Conservation (phyloP, 2,113 vertebrate species). For the Sapayoa aenigma region DNA sequence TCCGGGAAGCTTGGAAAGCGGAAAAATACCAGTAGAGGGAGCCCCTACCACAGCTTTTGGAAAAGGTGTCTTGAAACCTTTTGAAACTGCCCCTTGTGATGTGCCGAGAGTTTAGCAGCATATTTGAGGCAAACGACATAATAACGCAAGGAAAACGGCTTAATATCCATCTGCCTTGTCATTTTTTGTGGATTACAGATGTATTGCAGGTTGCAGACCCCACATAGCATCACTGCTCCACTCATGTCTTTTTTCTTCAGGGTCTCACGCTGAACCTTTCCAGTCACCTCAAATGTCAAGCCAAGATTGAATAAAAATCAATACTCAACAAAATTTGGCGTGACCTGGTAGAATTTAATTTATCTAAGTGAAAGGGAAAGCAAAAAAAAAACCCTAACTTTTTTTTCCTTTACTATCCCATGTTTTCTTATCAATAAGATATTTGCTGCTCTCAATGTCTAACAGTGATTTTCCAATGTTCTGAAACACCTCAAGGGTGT, state of each 20-base stretch:
- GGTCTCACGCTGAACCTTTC: background rate
- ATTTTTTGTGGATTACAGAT: background rate
- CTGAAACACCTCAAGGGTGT: background rate
- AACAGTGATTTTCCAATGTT: background rate
- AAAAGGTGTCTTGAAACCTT: background rate
- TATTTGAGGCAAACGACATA: background rate
- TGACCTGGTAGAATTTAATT: constrained; percentile 27
- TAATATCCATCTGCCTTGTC: background rate
- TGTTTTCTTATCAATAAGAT: background rate
- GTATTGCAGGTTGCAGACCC: background rate
- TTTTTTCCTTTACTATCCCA: background rate
- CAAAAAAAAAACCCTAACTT: background rate
- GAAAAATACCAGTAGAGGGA: constrained; percentile 50
- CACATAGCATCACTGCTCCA: background rate
- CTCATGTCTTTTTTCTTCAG: background rate
- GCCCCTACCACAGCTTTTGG: constrained; percentile 37
- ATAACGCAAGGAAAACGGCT: background rate
- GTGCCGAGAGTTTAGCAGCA: background rate
- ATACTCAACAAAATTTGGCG: constrained; percentile 18
- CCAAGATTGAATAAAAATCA: constrained; percentile 41
- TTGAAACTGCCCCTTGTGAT: background rate
- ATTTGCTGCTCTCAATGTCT: background rate
- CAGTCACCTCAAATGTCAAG: constrained; percentile 42
- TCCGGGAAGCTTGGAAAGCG: background rate
- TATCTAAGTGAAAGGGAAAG: constrained; percentile 6